Percentiles rank a stretch among this genome's conserved stretches.
These are phyloP conservation scores for Penaeus monodon DNA, from an alignment of 2,888 invertebrate species.

Conservation along the genomic window DNA sequence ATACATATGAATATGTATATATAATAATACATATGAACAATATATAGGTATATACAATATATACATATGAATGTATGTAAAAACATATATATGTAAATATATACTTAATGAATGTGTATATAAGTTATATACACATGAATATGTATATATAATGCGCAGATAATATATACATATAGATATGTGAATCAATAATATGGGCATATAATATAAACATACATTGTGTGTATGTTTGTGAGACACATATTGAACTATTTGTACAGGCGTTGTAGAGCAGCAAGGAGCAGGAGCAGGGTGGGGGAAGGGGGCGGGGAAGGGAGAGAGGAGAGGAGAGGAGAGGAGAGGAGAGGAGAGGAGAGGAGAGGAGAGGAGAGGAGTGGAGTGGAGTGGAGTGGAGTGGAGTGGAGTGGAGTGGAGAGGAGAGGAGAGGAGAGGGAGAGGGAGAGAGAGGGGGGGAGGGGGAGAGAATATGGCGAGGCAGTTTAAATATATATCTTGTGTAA, in stretches of 20 bases:
- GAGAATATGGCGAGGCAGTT: slow-evolving; percentile 38
- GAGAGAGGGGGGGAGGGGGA: neutral
- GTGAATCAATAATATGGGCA: too few species aligned
- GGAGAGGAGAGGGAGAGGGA: neutral
- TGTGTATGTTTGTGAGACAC: neutral
- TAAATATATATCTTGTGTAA: slow-evolving; percentile 62
- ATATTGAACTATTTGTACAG: neutral
- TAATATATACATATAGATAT: too few species aligned
- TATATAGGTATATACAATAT: neutral
- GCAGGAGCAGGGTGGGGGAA: neutral
- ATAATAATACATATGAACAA: neutral
- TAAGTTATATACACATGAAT: too few species aligned
- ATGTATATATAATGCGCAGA: too few species aligned
- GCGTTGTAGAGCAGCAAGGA: neutral
- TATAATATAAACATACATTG: neutral
- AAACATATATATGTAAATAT: too few species aligned
- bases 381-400: neutral
- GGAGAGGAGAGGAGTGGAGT: neutral
- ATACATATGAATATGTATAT: neutral
- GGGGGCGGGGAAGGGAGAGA: too few species aligned
- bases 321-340: too few species aligned
- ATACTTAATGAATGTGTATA: too few species aligned
- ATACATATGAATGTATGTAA: too few species aligned
- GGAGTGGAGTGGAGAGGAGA: neutral
- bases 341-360: neutral